A percentile compares a stretch with the other conserved stretches of the same genome.
Conservation (phyloP, 2,888 invertebrate species). For the Caenorhabditis panamensis region DNA sequence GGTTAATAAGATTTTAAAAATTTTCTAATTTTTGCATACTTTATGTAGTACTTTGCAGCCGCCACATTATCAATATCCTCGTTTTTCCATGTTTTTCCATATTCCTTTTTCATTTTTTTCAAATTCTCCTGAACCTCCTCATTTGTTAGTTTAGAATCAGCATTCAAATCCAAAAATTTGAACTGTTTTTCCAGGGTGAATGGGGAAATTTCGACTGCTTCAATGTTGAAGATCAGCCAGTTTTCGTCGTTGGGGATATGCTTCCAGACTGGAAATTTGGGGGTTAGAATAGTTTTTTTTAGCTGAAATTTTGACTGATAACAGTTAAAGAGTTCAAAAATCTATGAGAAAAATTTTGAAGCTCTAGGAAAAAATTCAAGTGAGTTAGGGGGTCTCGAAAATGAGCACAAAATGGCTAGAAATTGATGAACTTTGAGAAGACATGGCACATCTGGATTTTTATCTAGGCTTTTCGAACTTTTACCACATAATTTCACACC, state of each 20-base stretch:
- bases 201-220: constrained; percentile 74
- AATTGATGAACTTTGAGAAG: too few species aligned
- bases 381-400: too few species aligned
- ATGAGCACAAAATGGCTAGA: too few species aligned
- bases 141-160: constrained; percentile 71
- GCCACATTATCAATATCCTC: constrained; percentile 79
- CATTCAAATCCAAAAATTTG: constrained; percentile 76
- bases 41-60: constrained; percentile 79
- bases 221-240: constrained; percentile 79
- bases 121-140: constrained; percentile 69
- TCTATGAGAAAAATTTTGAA: too few species aligned
- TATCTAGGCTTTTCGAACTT: too few species aligned
- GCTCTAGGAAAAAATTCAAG: too few species aligned
- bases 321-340: too few species aligned
- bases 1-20: background rate
- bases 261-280: constrained; percentile 78
- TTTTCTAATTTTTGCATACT: constrained; percentile 60
- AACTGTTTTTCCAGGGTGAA: constrained; percentile 76
- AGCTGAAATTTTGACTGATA: too few species aligned
- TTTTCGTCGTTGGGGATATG: constrained; percentile 81
- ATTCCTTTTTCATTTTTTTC: constrained; percentile 76
- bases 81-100: constrained; percentile 80
- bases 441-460: too few species aligned
- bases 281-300: too few species aligned
- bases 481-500: too few species aligned